Evolutionary conservation across 2,113 vertebrate genomes (phyloP).

Genomic region (Ranitomeya imitator): DNA sequence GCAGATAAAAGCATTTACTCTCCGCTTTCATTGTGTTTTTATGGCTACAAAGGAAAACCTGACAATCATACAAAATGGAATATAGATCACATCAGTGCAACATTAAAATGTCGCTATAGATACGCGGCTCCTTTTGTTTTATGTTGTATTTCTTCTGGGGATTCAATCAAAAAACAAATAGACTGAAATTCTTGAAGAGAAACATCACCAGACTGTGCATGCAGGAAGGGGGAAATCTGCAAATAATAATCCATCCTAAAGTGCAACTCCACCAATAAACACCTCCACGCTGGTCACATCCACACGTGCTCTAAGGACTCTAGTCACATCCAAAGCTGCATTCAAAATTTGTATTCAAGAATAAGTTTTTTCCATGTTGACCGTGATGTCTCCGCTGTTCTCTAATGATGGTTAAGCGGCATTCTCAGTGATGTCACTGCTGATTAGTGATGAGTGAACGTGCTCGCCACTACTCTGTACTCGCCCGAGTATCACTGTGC

Average conservation of each 20-base stretch:
- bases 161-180: slow-evolving; percentile 9
- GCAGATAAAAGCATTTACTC: slow-evolving; percentile 37
- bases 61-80: slow-evolving; percentile 45
- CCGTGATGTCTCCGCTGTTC: too few relatives aligned
- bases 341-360: too few relatives aligned
- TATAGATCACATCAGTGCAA: slow-evolving; percentile 35
- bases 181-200: neutral
- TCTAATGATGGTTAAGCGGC: neutral
- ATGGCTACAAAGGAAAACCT: slow-evolving; percentile 31
- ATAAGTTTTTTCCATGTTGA: too few relatives aligned
- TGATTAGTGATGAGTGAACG: neutral
- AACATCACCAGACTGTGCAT: neutral
- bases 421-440: neutral
- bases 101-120: slow-evolving; percentile 39
- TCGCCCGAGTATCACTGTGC: too few relatives aligned
- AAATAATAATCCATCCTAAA: neutral
- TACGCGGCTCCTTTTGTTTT: neutral
- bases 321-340: too few relatives aligned
- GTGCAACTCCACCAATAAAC: too few relatives aligned
- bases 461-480: too few relatives aligned
- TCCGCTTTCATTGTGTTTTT: slow-evolving; percentile 46
- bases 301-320: neutral
- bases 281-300: neutral
- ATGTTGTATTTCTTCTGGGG: neutral
- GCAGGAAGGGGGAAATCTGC: neutral